phyloP scores from a whole-genome alignment of 2,113 vertebrate genomes.

The Osmerus eperlanus region DNA sequence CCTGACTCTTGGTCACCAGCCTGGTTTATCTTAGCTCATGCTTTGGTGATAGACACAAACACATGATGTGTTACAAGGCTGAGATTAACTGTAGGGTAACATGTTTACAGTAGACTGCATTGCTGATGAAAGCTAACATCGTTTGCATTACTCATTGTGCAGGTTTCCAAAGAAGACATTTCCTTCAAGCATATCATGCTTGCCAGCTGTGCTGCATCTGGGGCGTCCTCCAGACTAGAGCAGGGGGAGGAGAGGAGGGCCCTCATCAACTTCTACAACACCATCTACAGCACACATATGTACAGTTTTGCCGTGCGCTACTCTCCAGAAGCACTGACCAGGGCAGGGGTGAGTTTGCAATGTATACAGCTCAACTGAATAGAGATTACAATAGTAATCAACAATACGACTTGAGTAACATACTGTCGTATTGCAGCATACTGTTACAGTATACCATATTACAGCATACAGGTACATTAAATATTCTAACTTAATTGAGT shows the following conservation, averaged over 20 bases:
- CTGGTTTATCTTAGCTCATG: neutral
- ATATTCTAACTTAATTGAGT: too few species aligned
- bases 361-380: neutral
- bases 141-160: neutral
- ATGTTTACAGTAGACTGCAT: neutral
- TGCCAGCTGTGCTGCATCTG: neutral
- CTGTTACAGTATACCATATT: neutral
- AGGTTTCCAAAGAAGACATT: constrained; percentile 86
- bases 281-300: constrained; percentile 78
- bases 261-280: constrained; percentile 86
- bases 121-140: neutral
- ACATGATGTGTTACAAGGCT: neutral
- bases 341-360: neutral
- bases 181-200: constrained; percentile 86
- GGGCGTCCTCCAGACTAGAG: constrained; percentile 1
- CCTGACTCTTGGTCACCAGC: neutral
- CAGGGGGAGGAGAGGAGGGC: constrained; percentile 79
- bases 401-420: neutral
- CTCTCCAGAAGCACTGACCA: constrained; percentile 17
- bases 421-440: too few species aligned
- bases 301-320: constrained; percentile 81
- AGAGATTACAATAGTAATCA: neutral
- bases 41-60: neutral
- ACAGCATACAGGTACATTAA: too few species aligned
- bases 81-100: neutral